These are phyloP conservation scores for Muntiacus reevesi DNA, from an alignment of 2,113 vertebrate species.

Conservation along the genomic window DNA sequence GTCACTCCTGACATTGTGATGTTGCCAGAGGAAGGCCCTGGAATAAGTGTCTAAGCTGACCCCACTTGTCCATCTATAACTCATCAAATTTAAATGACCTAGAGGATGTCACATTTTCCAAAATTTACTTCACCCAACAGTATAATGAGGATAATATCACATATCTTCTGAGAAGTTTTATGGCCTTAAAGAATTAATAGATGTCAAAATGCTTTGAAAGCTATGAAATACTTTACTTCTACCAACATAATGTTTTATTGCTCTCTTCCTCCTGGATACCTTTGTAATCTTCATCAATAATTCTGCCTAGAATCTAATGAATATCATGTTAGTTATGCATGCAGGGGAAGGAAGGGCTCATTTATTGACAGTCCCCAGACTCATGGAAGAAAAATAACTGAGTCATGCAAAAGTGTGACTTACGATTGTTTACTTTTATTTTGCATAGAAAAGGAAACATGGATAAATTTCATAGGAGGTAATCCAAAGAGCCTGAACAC, in stretches of 20 bases:
- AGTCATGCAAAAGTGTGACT: background rate
- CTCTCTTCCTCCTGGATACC: background rate
- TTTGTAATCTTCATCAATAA: background rate
- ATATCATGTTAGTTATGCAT: background rate
- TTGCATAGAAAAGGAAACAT: background rate
- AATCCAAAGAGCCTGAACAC: background rate
- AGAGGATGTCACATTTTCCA: background rate
- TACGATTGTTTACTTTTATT: background rate
- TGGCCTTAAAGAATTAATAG: background rate
- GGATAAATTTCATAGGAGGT: background rate
- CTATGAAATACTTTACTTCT: background rate
- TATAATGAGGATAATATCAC: background rate
- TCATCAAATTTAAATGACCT: background rate
- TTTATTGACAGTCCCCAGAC: background rate
- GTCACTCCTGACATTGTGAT: background rate
- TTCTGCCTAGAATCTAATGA: background rate
- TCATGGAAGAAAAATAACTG: slow-evolving; percentile 23
- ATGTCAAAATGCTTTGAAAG: background rate
- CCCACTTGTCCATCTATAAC: background rate
- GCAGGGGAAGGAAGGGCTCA: background rate
- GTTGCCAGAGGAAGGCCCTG: background rate
- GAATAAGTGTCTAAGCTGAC: background rate
- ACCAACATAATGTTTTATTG: background rate
- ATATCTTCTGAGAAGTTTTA: background rate
- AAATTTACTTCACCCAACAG: background rate